Percentiles rank a stretch among this genome's conserved stretches.
These are phyloP conservation scores for Oncorhynchus nerka DNA, from an alignment of 2,113 vertebrate species.

Conservation along the genomic window DNA sequence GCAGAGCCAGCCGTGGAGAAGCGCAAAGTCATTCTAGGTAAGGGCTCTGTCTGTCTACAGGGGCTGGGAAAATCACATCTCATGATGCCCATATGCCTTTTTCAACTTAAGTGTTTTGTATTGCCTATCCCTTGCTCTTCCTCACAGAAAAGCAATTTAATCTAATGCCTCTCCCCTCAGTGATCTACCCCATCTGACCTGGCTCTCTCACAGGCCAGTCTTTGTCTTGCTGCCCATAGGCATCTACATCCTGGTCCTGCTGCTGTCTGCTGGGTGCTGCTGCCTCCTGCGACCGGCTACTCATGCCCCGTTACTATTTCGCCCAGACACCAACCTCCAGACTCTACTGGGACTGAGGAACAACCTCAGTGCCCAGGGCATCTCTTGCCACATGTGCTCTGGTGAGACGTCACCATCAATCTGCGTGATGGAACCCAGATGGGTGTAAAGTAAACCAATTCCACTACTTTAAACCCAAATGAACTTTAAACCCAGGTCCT, in stretches of 20 bases:
- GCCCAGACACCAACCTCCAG: constrained; percentile 93
- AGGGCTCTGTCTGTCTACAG: constrained; percentile 47
- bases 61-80: too few relatives aligned
- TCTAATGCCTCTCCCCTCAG: background rate
- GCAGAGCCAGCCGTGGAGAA: constrained; percentile 84
- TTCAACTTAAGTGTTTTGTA: too few relatives aligned
- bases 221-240: constrained; percentile 69
- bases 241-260: constrained; percentile 81
- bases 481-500: too few relatives aligned
- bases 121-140: too few relatives aligned
- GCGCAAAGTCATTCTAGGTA: constrained; percentile 86
- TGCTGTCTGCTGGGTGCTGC: constrained; percentile 86
- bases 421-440: too few relatives aligned
- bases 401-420: constrained; percentile 67
- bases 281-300: constrained; percentile 89
- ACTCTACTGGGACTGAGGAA: constrained; percentile 91
- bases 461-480: too few relatives aligned
- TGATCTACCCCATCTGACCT: background rate
- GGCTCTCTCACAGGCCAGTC: constrained; percentile 22
- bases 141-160: too few relatives aligned
- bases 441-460: too few relatives aligned
- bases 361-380: constrained; percentile 95
- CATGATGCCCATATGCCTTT: too few relatives aligned
- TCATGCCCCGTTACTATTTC: constrained; percentile 89
- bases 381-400: constrained; percentile 95